Percentiles rank a stretch among this genome's conserved stretches.
phyloP scores from a whole-genome alignment of 2,888 invertebrate genomes.

The Oscheius sp. region DNA sequence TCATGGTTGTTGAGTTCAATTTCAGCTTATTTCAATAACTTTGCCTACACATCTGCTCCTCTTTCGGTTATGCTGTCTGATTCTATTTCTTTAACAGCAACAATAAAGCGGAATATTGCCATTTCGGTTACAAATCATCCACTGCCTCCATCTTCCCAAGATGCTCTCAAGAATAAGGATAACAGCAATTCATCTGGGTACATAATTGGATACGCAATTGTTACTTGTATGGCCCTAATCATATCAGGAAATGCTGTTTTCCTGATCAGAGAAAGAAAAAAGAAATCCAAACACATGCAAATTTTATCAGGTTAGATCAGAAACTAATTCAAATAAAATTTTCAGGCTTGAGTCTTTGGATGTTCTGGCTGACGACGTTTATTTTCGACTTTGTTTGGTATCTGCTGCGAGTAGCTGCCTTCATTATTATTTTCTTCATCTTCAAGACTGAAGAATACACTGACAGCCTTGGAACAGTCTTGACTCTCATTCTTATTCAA shows the following conservation, averaged over 20 bases:
- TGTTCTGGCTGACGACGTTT: slow-evolving; percentile 61
- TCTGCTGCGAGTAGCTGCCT: slow-evolving; percentile 46
- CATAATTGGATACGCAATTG: slow-evolving; percentile 44
- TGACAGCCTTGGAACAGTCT: slow-evolving; percentile 34
- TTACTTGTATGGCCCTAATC: slow-evolving; percentile 38
- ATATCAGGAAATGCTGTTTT: slow-evolving; percentile 55
- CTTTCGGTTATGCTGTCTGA: slow-evolving; percentile 54
- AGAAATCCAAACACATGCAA: slow-evolving; percentile 65
- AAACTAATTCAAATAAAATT: slow-evolving; percentile 36
- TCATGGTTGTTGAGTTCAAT: too few species aligned
- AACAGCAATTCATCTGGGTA: slow-evolving; percentile 31
- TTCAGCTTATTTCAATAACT: slow-evolving; percentile 57
- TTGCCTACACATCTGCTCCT: slow-evolving; percentile 50
- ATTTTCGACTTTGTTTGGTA: slow-evolving; percentile 60
- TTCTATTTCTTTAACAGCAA: slow-evolving; percentile 35
- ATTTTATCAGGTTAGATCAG: background rate
- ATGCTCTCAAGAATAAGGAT: slow-evolving; percentile 49
- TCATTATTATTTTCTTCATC: slow-evolving; percentile 51
- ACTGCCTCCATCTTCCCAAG: slow-evolving; percentile 51
- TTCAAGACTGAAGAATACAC: slow-evolving; percentile 42
- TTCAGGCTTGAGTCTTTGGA: slow-evolving; percentile 55
- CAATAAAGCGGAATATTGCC: background rate
- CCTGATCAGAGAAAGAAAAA: slow-evolving; percentile 62
- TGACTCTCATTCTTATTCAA: slow-evolving; percentile 39
- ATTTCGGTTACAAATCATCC: slow-evolving; percentile 51